A percentile compares a stretch with the other conserved stretches of the same genome.
phyloP scores from a whole-genome alignment of 2,113 vertebrate species.

The Carassius gibelio region DNA sequence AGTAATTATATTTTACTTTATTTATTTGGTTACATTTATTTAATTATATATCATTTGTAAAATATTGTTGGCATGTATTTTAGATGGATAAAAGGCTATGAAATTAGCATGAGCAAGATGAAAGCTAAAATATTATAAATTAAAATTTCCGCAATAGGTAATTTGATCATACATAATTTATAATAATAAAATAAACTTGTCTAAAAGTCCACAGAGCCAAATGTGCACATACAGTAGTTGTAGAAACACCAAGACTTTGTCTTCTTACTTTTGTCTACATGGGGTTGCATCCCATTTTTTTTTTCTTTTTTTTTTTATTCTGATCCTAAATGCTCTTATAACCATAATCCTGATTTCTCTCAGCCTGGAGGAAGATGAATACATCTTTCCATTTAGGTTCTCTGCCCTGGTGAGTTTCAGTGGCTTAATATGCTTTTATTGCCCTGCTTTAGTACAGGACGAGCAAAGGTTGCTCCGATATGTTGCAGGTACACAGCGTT shows the following conservation, averaged over 20 bases:
- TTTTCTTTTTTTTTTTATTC: neutral
- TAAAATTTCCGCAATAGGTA: neutral
- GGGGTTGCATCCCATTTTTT: neutral
- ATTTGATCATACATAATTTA: neutral
- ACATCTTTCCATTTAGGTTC: neutral
- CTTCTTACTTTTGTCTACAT: neutral
- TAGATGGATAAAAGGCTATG: neutral
- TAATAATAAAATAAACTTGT: too few relatives aligned
- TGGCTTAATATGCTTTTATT: neutral
- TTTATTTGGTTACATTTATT: neutral
- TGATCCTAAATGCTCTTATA: neutral
- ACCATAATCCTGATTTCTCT: neutral
- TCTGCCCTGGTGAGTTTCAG: neutral
- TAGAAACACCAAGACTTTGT: neutral
- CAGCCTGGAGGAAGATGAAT: neutral
- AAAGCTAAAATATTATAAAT: neutral
- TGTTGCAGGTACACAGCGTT: neutral
- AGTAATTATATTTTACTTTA: neutral
- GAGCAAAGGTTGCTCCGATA: neutral
- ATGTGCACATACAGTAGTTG: neutral
- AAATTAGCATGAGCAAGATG: neutral
- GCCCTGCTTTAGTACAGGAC: neutral
- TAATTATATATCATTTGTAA: neutral
- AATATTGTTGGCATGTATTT: neutral
- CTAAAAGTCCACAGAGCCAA: neutral